A percentile compares a stretch with the other conserved stretches of the same genome.
Evolutionary conservation across 2,797 vertebrate genomes (phyloP).

Genomic region (Tangara arthus): DNA sequence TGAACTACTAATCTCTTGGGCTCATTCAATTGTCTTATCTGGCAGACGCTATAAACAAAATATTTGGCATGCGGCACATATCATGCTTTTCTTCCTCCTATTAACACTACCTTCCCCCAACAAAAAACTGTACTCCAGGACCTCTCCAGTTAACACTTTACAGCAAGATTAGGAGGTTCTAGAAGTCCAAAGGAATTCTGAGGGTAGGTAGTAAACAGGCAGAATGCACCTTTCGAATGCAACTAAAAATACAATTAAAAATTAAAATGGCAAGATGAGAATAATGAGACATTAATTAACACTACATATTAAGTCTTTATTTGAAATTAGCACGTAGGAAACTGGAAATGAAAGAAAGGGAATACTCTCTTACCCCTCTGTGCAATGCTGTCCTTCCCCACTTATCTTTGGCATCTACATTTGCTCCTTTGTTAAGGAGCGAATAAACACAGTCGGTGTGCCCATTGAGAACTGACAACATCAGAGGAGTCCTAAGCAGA

Average conservation of each 20-base stretch:
- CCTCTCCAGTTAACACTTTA: not conserved
- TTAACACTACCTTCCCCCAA: not conserved
- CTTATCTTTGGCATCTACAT: slow-evolving; percentile 97
- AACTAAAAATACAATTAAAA: not conserved
- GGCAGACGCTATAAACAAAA: not conserved
- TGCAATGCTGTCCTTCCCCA: slow-evolving; percentile 95
- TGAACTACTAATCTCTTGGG: not conserved
- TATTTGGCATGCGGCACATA: not conserved
- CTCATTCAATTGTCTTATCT: not conserved
- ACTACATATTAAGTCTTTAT: not conserved
- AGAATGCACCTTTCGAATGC: not conserved
- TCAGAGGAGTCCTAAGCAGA: slow-evolving; percentile 88
- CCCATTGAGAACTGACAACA: slow-evolving; percentile 94
- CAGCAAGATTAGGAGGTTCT: not conserved
- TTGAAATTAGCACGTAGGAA: not conserved
- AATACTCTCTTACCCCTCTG: slow-evolving; percentile 85
- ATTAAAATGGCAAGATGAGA: not conserved
- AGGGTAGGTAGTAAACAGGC: not conserved
- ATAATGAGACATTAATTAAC: not conserved
- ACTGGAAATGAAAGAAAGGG: not conserved
- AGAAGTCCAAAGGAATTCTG: not conserved
- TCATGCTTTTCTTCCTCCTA: not conserved
- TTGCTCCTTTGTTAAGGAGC: slow-evolving; percentile 93
- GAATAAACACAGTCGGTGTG: slow-evolving; percentile 97
- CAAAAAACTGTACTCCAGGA: not conserved